Evolutionary conservation across 2,797 vertebrate species (phyloP).

Genomic region (Enteromius unitaeniatus): DNA sequence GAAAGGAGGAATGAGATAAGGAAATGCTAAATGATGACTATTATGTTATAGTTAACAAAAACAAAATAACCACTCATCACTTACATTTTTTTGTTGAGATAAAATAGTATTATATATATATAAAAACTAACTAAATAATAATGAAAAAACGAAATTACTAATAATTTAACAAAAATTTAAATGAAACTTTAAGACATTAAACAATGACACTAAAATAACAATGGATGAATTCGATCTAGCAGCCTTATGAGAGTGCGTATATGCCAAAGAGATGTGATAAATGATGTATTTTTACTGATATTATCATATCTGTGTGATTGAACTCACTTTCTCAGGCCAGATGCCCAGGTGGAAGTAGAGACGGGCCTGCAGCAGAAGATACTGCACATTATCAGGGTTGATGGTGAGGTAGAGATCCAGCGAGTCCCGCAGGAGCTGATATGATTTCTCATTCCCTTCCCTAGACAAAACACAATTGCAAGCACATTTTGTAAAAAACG

Average conservation of each 20-base stretch:
- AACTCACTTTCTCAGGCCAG: constrained; percentile 96
- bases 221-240: too few species aligned
- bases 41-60: too few species aligned
- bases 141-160: too few species aligned
- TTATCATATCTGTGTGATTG: neutral
- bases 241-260: neutral
- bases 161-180: too few species aligned
- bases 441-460: constrained; percentile 95
- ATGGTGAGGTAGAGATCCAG: constrained; percentile 97
- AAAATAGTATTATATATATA: too few species aligned
- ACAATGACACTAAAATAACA: too few species aligned
- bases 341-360: constrained; percentile 98
- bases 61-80: too few species aligned
- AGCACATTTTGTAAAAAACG: constrained; percentile 20
- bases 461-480: constrained; percentile 69
- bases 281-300: neutral
- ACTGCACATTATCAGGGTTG: constrained; percentile 97
- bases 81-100: too few species aligned
- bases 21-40: too few species aligned
- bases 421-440: constrained; percentile 95
- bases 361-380: constrained; percentile 93
- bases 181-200: too few species aligned
- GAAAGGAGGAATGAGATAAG: too few species aligned
- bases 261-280: neutral
- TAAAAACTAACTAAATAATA: too few species aligned